Evolutionary conservation across 2,888 invertebrate species (phyloP), one percentile per base, ranked within the genome.

Genomic region (Cryptocheilus praepositus): DNA sequence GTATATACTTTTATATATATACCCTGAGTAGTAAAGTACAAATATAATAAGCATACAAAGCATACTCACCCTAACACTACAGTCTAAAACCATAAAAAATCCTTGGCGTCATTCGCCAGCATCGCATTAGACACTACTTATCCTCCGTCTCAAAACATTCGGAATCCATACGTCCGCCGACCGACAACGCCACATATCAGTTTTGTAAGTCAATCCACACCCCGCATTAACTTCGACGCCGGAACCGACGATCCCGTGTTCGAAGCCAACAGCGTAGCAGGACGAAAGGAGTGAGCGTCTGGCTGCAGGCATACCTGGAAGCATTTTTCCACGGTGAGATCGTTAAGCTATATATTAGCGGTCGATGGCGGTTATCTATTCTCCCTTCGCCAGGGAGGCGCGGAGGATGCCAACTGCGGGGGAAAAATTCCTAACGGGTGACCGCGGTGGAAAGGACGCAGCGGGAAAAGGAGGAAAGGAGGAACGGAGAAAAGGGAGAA

Each of bases 351-450:
- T 65, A 65, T 57, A 69, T 69, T 51, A 61, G 57, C 45, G 57
- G 44, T 22, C 64, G 60, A 68, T 56, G 59, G 64, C 54, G 54
- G 57, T 69, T 69, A 69, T 66, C 69, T 69, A 58, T 69, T 51
- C 55, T 64, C 49, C 22, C 49, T 3, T n/a, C 16, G 52, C 56
- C 44, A 49, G 28, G 13, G 45, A 57, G 22, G 19, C 36, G 36
- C 1, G 13, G 36, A 36, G 36, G 36, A 36, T 36, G 36, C 36
- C 36, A 36, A 36, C 36, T 36, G 36, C 49, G 49, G 49, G 49
- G 53, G 49, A 68, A 78, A 78, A 72, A 79, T 79, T 79, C 79
- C 74, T 76, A 73, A 76, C 72, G 79, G 72, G 55, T 62, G 66
- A 65, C 56, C 25, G 49, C 36, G 15, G 55, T 36, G 36, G 11